phyloP scores from a whole-genome alignment of 1,140 invertebrate species.

The Psix sp. region DNA sequence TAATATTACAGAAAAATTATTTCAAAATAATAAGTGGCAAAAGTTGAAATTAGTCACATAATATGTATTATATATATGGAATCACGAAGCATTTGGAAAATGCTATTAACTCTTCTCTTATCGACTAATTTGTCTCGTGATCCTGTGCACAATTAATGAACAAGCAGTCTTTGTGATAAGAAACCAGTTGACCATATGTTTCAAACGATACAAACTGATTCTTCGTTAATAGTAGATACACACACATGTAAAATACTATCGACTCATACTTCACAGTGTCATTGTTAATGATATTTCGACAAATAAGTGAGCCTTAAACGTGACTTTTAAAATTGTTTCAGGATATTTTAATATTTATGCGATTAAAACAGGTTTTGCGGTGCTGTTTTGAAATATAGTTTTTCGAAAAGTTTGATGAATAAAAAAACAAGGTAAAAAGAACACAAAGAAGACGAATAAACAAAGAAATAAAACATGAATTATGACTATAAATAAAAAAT shows the following conservation, averaged over 20 bases:
- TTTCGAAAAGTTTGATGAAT: background rate
- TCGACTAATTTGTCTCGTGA: slow-evolving; percentile 60
- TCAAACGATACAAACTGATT: slow-evolving; percentile 45
- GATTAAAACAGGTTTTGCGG: slow-evolving; percentile 27
- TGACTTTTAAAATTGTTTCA: slow-evolving; percentile 38
- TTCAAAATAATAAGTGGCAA: too few species aligned
- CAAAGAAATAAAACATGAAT: too few species aligned
- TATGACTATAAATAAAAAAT: too few species aligned
- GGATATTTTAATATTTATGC: slow-evolving; percentile 26
- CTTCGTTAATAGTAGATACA: slow-evolving; percentile 39
- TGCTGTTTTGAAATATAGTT: slow-evolving; percentile 7
- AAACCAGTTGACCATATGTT: slow-evolving; percentile 60
- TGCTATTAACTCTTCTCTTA: slow-evolving; percentile 59
- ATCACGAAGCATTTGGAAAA: slow-evolving; percentile 54
- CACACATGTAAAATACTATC: slow-evolving; percentile 25
- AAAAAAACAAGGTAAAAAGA: background rate
- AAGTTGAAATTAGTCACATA: too few species aligned
- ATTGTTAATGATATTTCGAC: slow-evolving; percentile 53
- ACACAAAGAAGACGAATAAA: too few species aligned
- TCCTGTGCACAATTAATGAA: slow-evolving; percentile 60
- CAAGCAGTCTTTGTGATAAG: slow-evolving; percentile 56
- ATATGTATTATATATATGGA: too few species aligned
- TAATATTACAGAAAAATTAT: too few species aligned
- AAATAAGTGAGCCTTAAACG: slow-evolving; percentile 44
- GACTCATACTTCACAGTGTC: slow-evolving; percentile 42